Conservation (phyloP, 1,140 invertebrate genomes). For the Apis florea region DNA sequence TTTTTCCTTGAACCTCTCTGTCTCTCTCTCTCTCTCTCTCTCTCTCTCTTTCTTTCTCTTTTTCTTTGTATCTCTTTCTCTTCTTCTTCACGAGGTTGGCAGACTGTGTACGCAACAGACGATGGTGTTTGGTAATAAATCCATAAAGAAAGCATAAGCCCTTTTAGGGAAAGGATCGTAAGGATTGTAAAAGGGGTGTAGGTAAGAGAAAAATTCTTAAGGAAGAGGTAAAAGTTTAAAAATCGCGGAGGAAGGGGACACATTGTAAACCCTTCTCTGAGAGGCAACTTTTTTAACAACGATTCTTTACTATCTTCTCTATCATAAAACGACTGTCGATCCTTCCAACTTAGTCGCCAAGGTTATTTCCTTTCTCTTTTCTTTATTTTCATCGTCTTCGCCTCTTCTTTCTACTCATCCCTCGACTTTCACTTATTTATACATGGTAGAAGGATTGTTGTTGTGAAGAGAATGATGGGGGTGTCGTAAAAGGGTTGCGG, state of each 20-base stretch:
- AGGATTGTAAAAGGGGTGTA: constrained; percentile 71
- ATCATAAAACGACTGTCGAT: constrained; percentile 67
- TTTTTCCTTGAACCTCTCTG: constrained; percentile 60
- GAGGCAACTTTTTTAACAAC: constrained; percentile 47
- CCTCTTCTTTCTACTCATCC: not conserved
- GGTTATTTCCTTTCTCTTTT: constrained; percentile 63
- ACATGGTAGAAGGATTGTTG: not conserved
- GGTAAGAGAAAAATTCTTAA: constrained; percentile 49
- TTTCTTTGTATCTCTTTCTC: no score
- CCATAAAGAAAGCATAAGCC: constrained; percentile 72
- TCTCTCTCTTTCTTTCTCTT: no score
- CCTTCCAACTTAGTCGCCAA: constrained; percentile 48
- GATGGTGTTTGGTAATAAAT: constrained; percentile 59
- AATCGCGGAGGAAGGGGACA: constrained; percentile 48
- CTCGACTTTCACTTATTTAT: constrained; percentile 38
- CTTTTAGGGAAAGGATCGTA: constrained; percentile 62
- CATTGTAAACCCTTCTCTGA: constrained; percentile 73
- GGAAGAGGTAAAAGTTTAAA: constrained; percentile 56
- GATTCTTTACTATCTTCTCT: constrained; percentile 34
- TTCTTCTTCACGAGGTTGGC: constrained; percentile 66
- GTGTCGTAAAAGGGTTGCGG: constrained; percentile 73
- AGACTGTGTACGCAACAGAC: not conserved
- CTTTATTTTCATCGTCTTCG: constrained; percentile 4
- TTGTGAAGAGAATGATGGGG: not conserved
- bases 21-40: not conserved